Percentiles rank a stretch among this genome's conserved stretches.
phyloP scores from a whole-genome alignment of 2,113 vertebrate species.

The Proteles cristata region DNA sequence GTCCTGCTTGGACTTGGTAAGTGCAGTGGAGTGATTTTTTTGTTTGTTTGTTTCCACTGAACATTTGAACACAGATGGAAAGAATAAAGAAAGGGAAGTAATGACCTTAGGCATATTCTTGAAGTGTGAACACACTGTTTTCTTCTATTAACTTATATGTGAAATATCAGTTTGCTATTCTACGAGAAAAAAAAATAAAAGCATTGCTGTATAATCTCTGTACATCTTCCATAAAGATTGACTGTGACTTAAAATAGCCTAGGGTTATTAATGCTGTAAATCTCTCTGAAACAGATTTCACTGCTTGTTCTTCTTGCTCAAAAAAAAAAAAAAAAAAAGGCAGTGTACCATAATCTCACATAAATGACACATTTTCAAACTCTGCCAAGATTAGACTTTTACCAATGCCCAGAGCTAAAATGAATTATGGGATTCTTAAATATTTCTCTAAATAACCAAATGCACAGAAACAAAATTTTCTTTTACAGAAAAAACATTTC shows the following conservation, averaged over 20 bases:
- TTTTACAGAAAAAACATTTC: not conserved
- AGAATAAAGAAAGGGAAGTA: conserved; percentile 58
- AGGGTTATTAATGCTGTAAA: conserved; percentile 80
- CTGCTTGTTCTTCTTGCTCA: conserved; percentile 60
- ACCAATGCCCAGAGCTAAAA: conserved; percentile 55
- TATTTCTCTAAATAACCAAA: conserved; percentile 59
- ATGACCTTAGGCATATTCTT: conserved; percentile 68
- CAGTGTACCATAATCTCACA: conserved; percentile 42
- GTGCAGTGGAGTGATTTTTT: not conserved
- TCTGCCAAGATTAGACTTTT: conserved; percentile 67
- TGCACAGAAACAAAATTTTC: not conserved
- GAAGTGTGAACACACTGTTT: conserved; percentile 62
- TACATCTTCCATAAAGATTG: conserved; percentile 73
- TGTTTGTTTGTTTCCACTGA: not conserved
- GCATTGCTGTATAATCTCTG: conserved; percentile 54
- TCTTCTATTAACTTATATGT: conserved; percentile 68
- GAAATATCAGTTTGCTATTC: conserved; percentile 73
- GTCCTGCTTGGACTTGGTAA: conserved; percentile 32
- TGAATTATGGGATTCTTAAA: conserved; percentile 11
- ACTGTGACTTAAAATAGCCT: conserved; percentile 78
- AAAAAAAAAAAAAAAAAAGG: conserved; percentile 37
- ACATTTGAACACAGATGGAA: not conserved
- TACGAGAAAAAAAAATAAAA: conserved; percentile 45
- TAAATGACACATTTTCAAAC: conserved; percentile 71
- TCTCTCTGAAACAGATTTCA: conserved; percentile 75